Base-by-base conservation (phyloP, 2,888 invertebrate genomes). In the Sinelater perroti region DNA sequence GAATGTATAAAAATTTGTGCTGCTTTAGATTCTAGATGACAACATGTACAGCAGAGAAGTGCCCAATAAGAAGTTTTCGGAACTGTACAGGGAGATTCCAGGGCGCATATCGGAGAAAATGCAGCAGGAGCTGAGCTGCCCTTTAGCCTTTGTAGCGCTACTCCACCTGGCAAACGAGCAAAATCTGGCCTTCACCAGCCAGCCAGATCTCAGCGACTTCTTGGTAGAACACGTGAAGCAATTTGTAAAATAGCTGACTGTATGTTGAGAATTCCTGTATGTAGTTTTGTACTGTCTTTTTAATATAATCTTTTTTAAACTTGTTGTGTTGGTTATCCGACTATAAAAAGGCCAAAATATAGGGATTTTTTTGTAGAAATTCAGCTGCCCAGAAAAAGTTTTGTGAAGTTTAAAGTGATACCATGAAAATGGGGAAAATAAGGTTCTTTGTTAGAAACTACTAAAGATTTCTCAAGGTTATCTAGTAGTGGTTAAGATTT, bases 121-220 rank as follows among this genome's bases (percentile, higher is more conserved):
- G 84, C 80, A 83, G 0, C 87, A 88, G 44, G 87, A 91, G 16
- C 80, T 95, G 45, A 91, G 90, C 71, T 84, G 88, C 17, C 88
- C 91, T 0, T 82, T 94, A 49, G 90, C 91, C 0, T 87, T 94
- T 74, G 85, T 91, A 16, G 89, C 93, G 0, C 80, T 94, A 11
- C 79, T 95, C 2, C 94, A 95, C 80, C 79, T 95, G 67, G 90
- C 91, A 1, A 95, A 95, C 73, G 94, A 95, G 72, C 87, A 88
- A 68, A 85, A 82, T 26, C 77, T 91, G 1, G 72, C 83, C 26
- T 72, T 88, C 16, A 79, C 81, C 64, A 83, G 82, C 50, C 76
- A 77, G 7, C 72, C 79, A 0, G 80, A 83, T 61, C 71, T 83
- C 2, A 78, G 80, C 54, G 85, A 88, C 72, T 82, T 87, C 56